Evolutionary conservation across 2,888 invertebrate genomes (phyloP), one percentile per base, ranked within the genome.

Genomic region (Spilarctia lutea): DNA sequence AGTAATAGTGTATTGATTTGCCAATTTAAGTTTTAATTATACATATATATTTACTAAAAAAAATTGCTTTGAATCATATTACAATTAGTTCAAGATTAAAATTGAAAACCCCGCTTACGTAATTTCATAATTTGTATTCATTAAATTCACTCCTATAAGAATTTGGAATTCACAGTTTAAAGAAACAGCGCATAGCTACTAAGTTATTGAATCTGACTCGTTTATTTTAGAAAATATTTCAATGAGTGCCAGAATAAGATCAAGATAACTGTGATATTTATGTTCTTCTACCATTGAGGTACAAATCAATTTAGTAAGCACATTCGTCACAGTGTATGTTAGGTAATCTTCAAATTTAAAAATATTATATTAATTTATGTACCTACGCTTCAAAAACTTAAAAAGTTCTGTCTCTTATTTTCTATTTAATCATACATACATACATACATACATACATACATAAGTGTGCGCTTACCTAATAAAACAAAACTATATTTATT

Each of bases 191-290:
- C 42, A 7, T 35, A 35, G 35, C 6, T 42, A 42, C 18, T 68
- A 6, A 48, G 18, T 18, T 24, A 48, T 13, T 3, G 18, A 27
- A 60, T 4, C 63, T 18, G 30, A 48, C 27, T 13, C 48, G 48
- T 48, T 33, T 48, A 33, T 24, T 48, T 48, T 13, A 24, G 13
- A 45, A 45, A 68, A 45, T 45, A 68, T 27, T 68, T 27, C 27
- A 63, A 30, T 30, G 8, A 68, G 18, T 68, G 27, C 11, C 45
- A 68, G 68, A 68, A 68, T 48, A 10, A 68, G 45, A 68, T 68
- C 45, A 48, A 45, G 68, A 68, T 68, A 20, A 68, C 24, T 20
- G 24, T 68, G 20, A 30, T 68, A 24, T 33, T 20, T 48, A 48
- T 48, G 48, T 48, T 68, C 30, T 27, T 20, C 10, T 20, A 27